Percentiles rank a stretch among this genome's conserved stretches.
These are phyloP conservation scores for Philonicus albiceps DNA, from an alignment of 2,888 invertebrate species.

Conservation along the genomic window DNA sequence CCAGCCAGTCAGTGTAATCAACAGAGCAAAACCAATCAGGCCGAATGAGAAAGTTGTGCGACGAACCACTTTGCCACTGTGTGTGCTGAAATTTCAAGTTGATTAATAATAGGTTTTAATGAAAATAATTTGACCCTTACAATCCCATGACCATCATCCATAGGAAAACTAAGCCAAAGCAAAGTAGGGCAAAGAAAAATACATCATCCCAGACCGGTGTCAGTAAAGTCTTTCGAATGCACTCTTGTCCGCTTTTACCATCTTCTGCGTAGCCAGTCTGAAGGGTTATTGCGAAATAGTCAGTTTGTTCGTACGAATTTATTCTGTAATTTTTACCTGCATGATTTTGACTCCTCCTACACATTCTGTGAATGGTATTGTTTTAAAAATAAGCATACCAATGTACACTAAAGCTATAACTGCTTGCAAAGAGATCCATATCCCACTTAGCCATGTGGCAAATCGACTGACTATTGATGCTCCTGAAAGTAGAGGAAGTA, in stretches of 20 bases:
- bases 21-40: constrained; percentile 56
- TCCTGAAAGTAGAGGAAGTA: constrained; percentile 52
- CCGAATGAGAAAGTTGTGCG: constrained; percentile 60
- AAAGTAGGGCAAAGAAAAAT: constrained; percentile 59
- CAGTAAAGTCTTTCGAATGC: constrained; percentile 60
- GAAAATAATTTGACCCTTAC: constrained; percentile 51
- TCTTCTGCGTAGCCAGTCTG: constrained; percentile 58
- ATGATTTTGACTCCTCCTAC: constrained; percentile 58
- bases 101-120: background rate
- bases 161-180: constrained; percentile 59
- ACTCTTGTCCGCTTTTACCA: constrained; percentile 59
- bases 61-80: constrained; percentile 60
- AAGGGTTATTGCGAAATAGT: background rate
- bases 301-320: background rate
- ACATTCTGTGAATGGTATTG: constrained; percentile 61
- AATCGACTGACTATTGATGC: constrained; percentile 62
- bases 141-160: constrained; percentile 62
- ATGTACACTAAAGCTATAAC: constrained; percentile 61
- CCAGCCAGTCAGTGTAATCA: constrained; percentile 60
- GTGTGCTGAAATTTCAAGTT: constrained; percentile 55
- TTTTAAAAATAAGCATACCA: constrained; percentile 59
- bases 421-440: constrained; percentile 63
- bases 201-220: constrained; percentile 63
- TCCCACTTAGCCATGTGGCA: constrained; percentile 61
- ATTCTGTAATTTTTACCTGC: constrained; percentile 38